These are phyloP conservation scores for Aphidius ervi DNA, from an alignment of 1,140 invertebrate genomes.

Conservation along the genomic window DNA sequence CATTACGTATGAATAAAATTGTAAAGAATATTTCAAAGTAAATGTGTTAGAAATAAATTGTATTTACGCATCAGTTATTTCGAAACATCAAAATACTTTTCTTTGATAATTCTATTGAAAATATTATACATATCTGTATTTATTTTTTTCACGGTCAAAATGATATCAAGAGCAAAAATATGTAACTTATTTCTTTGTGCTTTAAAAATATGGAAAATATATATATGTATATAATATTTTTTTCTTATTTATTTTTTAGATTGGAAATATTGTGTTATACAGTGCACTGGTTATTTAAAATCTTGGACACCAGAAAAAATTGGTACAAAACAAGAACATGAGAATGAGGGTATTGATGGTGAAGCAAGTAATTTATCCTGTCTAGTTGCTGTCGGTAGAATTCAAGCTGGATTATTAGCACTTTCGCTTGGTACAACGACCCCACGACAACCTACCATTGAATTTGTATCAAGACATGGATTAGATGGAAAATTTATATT, in stretches of 20 bases:
- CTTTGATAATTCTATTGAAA: too few relatives aligned
- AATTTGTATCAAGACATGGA: slow-evolving; percentile 92
- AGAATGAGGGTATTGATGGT: slow-evolving; percentile 67
- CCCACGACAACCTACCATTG: slow-evolving; percentile 48
- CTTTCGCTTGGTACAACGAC: slow-evolving; percentile 28
- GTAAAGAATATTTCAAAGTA: background rate
- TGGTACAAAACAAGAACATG: slow-evolving; percentile 60
- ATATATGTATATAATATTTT: background rate
- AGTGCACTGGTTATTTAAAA: slow-evolving; percentile 88
- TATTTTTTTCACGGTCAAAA: too few relatives aligned
- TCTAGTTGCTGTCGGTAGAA: slow-evolving; percentile 75
- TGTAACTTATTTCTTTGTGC: background rate
- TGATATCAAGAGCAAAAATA: background rate
- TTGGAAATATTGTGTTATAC: slow-evolving; percentile 75
- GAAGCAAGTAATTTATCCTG: slow-evolving; percentile 79
- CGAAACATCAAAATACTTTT: too few relatives aligned
- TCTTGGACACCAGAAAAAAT: slow-evolving; percentile 83
- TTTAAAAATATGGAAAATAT: background rate
- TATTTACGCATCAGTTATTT: background rate
- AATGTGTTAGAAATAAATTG: background rate
- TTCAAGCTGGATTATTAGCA: slow-evolving; percentile 53
- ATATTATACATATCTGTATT: too few relatives aligned
- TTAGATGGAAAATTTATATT: slow-evolving; percentile 96
- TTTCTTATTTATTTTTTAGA: slow-evolving; percentile 50
- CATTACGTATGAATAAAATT: too few relatives aligned